These are phyloP conservation scores for Rhegmatorhina hoffmannsi DNA, from an alignment of 2,113 vertebrate genomes.

Conservation along the genomic window DNA sequence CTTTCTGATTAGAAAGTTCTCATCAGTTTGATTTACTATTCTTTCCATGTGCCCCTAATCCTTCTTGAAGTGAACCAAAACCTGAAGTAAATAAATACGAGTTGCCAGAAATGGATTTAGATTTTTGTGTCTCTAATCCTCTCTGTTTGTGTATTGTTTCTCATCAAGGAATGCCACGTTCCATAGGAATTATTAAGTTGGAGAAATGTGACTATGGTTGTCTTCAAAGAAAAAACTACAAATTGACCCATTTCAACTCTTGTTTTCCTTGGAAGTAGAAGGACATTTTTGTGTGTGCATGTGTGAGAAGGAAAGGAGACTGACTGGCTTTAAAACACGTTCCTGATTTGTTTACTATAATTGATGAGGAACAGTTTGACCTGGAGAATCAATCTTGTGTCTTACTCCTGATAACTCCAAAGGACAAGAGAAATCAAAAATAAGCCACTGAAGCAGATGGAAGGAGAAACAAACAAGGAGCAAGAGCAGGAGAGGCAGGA, in stretches of 20 bases:
- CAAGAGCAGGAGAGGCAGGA: not conserved
- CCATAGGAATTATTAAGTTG: not conserved
- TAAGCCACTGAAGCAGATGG: not conserved
- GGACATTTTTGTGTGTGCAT: not conserved
- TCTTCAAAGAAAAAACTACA: not conserved
- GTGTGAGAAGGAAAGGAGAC: not conserved
- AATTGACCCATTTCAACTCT: not conserved
- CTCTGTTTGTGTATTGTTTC: not conserved
- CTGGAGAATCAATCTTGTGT: slow-evolving; percentile 61
- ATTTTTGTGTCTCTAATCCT: not conserved
- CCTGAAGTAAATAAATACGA: not conserved
- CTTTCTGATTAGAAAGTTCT: not conserved
- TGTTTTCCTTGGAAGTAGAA: slow-evolving; percentile 26
- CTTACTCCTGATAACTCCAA: slow-evolving; percentile 52
- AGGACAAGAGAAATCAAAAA: slow-evolving; percentile 54
- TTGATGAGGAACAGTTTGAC: slow-evolving; percentile 62
- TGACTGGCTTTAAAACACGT: slow-evolving; percentile 33
- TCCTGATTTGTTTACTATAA: slow-evolving; percentile 59
- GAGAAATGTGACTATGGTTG: not conserved
- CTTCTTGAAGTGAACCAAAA: not conserved
- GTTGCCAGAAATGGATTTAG: not conserved
- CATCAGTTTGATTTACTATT: not conserved
- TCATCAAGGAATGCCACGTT: not conserved
- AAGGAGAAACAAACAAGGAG: not conserved
- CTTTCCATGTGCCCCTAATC: not conserved